Percentiles rank a stretch among this genome's conserved stretches.
Evolutionary conservation across 2,888 invertebrate genomes (phyloP).

Genomic region (Lasioglossum pauxillum): DNA sequence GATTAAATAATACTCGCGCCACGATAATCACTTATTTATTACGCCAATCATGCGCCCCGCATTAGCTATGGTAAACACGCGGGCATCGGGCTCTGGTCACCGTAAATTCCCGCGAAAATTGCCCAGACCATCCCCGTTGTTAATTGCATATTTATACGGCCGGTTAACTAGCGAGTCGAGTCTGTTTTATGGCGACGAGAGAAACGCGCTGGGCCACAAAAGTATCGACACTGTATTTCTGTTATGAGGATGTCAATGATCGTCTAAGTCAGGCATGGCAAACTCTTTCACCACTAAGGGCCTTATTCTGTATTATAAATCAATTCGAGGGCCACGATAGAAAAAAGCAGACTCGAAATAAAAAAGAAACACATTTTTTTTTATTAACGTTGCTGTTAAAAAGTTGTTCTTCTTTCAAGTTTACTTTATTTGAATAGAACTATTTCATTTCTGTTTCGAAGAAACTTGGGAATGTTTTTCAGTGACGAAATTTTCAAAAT

Average conservation of each 20-base stretch:
- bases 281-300: too few species aligned
- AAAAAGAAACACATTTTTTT: too few species aligned
- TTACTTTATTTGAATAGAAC: too few species aligned
- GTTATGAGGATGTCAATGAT: background rate
- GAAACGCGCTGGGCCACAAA: background rate
- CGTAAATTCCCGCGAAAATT: slow-evolving; percentile 77
- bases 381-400: too few species aligned
- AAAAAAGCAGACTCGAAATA: too few species aligned
- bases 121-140: slow-evolving; percentile 74
- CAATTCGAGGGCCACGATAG: too few species aligned
- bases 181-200: slow-evolving; percentile 69
- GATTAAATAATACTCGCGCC: slow-evolving; percentile 81
- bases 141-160: slow-evolving; percentile 76
- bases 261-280: background rate
- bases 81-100: slow-evolving; percentile 65
- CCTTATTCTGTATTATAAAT: too few species aligned
- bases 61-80: slow-evolving; percentile 76
- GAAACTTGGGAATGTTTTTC: too few species aligned
- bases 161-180: slow-evolving; percentile 65
- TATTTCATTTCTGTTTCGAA: too few species aligned
- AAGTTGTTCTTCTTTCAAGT: too few species aligned
- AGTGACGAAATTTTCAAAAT: too few species aligned
- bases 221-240: background rate
- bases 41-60: slow-evolving; percentile 81
- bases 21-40: slow-evolving; percentile 84